Percentiles rank a stretch among this genome's conserved stretches.
These are phyloP conservation scores for Ochlodes sylvanus DNA, from an alignment of 2,888 invertebrate species.

Conservation along the genomic window DNA sequence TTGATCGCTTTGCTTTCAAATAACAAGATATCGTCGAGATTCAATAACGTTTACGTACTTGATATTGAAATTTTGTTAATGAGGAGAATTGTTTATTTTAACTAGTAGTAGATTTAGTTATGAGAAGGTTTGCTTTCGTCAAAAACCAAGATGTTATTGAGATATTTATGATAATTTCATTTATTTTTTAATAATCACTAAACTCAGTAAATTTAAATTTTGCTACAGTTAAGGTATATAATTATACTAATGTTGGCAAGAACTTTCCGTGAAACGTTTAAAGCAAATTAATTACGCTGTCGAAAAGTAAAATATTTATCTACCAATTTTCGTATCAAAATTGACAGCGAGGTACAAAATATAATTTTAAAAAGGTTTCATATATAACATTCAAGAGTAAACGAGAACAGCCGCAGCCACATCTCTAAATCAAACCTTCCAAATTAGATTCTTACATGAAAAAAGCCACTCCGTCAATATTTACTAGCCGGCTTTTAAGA, in stretches of 20 bases:
- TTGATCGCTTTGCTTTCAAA: conserved; percentile 31
- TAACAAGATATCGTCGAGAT: conserved; percentile 32
- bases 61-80: conserved; percentile 27
- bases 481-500: conserved; percentile 30
- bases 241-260: too few relatives aligned
- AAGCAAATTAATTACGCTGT: too few relatives aligned
- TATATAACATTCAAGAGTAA: conserved; percentile 28
- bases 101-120: neutral
- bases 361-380: conserved; percentile 2
- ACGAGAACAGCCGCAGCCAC: neutral
- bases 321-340: neutral
- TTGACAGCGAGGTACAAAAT: neutral
- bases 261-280: too few relatives aligned
- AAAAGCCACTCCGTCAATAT: conserved; percentile 27
- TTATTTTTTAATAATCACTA: too few relatives aligned
- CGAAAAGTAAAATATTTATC: neutral
- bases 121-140: neutral
- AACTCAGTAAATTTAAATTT: too few relatives aligned
- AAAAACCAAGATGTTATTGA: too few relatives aligned
- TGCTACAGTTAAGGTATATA: too few relatives aligned
- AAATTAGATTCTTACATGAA: conserved; percentile 32
- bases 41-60: conserved; percentile 25
- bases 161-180: too few relatives aligned
- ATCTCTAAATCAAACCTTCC: conserved; percentile 4
- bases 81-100: conserved; percentile 12